Evolutionary conservation across 2,113 vertebrate genomes (phyloP).

Genomic region (Delphinapterus leucas): DNA sequence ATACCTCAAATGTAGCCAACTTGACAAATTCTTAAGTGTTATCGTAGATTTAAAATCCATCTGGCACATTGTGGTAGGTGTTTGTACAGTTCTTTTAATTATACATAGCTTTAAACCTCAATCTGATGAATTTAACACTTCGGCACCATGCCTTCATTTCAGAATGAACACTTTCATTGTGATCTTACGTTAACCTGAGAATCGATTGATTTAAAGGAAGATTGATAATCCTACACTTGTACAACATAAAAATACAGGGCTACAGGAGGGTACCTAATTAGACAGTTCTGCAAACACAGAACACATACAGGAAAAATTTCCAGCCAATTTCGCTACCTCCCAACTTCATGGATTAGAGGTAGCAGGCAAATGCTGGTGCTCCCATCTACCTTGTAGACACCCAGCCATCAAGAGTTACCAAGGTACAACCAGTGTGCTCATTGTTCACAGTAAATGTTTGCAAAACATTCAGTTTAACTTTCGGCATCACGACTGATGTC

Average conservation of each 20-base stretch:
- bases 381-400: constrained; percentile 69
- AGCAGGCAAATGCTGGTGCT: constrained; percentile 74
- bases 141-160: constrained; percentile 47
- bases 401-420: constrained; percentile 46
- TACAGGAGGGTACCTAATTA: constrained; percentile 49
- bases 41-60: constrained; percentile 52
- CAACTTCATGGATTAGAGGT: constrained; percentile 49
- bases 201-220: constrained; percentile 42
- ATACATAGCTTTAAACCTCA: constrained; percentile 56
- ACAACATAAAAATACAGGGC: constrained; percentile 49
- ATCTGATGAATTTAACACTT: constrained; percentile 50
- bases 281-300: constrained; percentile 63
- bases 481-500: constrained; percentile 36
- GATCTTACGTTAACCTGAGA: constrained; percentile 43
- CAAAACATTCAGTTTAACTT: constrained; percentile 56
- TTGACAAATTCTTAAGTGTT: constrained; percentile 65
- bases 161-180: constrained; percentile 56
- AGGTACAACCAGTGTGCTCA: constrained; percentile 46
- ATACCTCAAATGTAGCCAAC: constrained; percentile 57
- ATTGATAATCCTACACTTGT: constrained; percentile 48
- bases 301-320: constrained; percentile 63
- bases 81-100: constrained; percentile 54
- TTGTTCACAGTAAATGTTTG: constrained; percentile 49
- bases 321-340: constrained; percentile 67
- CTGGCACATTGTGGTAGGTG: constrained; percentile 51